Percentiles rank a stretch among this genome's conserved stretches.
These are phyloP conservation scores for Oryctolagus cuniculus DNA, from an alignment of 2,113 vertebrate species.

Conservation along the genomic window mOryCun1.1 NC_091443.1:16639001-16639500, in stretches of 20 bases:
- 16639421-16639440: not conserved
- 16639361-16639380: not conserved
- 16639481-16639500: not conserved
- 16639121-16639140: conserved; percentile 33
- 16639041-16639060: conserved; percentile 11
- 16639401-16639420: not conserved
- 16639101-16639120: conserved; percentile 3
- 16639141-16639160: not conserved
- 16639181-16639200: not conserved
- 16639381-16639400: not conserved
- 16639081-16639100: conserved; percentile 45
- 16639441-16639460: not conserved
- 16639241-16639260: not conserved
- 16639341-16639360: not conserved
- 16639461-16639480: not conserved
- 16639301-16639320: not conserved
- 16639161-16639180: not conserved
- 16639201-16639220: not conserved
- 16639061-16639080: conserved; percentile 44
- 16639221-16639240: not conserved
- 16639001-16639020: not conserved
- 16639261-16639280: not conserved
- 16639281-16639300: not conserved
- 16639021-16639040: not conserved
- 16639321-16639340: not conserved